These are phyloP conservation scores for Protodeltote pygarga DNA, from an alignment of 2,888 invertebrate species.

Conservation along the genomic window DNA sequence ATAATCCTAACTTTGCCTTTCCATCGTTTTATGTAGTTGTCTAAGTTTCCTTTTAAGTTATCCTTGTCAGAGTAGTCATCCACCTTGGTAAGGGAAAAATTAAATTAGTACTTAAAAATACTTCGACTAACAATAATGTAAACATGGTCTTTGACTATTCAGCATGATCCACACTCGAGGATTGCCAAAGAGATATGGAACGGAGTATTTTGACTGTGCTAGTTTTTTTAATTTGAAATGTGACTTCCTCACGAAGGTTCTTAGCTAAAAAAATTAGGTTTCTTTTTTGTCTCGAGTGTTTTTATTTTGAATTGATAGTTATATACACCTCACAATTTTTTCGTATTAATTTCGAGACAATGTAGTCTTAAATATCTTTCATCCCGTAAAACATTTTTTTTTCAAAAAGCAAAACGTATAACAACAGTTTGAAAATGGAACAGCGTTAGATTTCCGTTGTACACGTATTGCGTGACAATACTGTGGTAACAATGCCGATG, in stretches of 20 bases:
- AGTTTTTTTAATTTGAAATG: too few species aligned
- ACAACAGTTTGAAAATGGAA: conserved; percentile 6
- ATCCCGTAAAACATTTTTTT: neutral
- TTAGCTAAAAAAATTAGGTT: too few species aligned
- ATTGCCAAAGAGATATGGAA: too few species aligned
- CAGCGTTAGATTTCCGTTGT: conserved; percentile 3
- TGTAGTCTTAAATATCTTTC: too few species aligned
- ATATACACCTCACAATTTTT: too few species aligned
- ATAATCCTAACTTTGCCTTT: conserved; percentile 96
- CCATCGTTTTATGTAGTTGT: conserved; percentile 94
- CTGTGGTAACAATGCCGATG: conserved; percentile 1
- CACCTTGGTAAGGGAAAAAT: conserved; percentile 69
- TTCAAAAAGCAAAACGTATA: neutral
- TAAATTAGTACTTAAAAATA: neutral
- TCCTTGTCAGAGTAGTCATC: conserved; percentile 97
- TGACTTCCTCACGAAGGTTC: too few species aligned
- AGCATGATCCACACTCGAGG: too few species aligned
- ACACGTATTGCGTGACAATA: conserved; percentile 6
- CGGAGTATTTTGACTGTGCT: too few species aligned
- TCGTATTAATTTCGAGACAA: too few species aligned
- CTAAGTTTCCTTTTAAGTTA: conserved; percentile 93
- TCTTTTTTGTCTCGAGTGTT: too few species aligned
- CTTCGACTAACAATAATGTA: neutral
- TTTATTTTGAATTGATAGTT: too few species aligned
- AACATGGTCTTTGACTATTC: too few species aligned